Base-by-base conservation (phyloP, 1,140 invertebrate genomes). In the Helicoverpa armigera region DNA sequence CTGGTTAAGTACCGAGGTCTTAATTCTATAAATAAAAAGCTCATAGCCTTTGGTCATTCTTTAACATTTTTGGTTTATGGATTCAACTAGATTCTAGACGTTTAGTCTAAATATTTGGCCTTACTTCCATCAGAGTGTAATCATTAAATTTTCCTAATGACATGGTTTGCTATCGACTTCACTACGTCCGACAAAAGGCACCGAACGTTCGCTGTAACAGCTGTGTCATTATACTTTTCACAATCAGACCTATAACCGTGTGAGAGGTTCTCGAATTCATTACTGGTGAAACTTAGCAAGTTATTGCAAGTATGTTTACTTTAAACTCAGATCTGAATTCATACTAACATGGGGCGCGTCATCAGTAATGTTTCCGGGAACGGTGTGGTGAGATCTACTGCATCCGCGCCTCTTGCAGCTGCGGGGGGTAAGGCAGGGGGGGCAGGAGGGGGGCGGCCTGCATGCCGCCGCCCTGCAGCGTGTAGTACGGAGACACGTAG, bases 401-500 rank as follows among this genome's bases (percentile, higher is more conserved):
- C 95, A 95, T 95, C 75, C 95, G 90, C 3, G 95, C 94, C 75
- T 95, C 95, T 84, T 95, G 95, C 2, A 95, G 88, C 72, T 90
- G 91, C n/a, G 92, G 95, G 14, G 94, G 95, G 82, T 95, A 95
- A 0, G 91, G 86, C 4, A 95, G 91, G 0, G 90, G 92, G 0
- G 92, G 95, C 7, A 95, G 96, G 80, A 97, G 97, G 5, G 96
- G 96, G 4, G 95, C 96, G 4, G 95, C 96, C 76, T 97, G 95
- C 23, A 96, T 96, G 83, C 95, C 95, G 12, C 96, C 96, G 56
- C 97, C 94, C 74, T 96, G 97, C 80, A 97, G 90, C 50, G 97
- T 96, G 86, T 95, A 95, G 87, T 97, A 97, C 0, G 96, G 97
- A n/a, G 96, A 96, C 92, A 97, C 95, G 89, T 97, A 97, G 84